phyloP scores from a whole-genome alignment of 2,113 vertebrate genomes.

The Panurus biarmicus region DNA sequence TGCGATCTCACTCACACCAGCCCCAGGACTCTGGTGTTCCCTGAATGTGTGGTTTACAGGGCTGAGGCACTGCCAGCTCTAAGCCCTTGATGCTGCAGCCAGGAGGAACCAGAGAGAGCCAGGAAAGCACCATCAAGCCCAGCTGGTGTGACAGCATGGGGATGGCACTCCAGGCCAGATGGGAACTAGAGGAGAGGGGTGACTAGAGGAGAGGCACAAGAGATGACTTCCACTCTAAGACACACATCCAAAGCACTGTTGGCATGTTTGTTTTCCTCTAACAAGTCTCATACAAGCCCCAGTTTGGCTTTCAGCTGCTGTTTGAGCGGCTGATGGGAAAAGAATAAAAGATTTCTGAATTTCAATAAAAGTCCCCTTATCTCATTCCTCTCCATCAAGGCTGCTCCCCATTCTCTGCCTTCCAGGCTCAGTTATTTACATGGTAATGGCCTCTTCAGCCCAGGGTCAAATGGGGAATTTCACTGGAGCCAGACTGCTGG shows the following conservation, averaged over 20 bases:
- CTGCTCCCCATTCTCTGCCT: not conserved
- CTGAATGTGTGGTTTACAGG: not conserved
- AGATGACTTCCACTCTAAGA: not conserved
- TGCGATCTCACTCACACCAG: not conserved
- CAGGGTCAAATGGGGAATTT: not conserved
- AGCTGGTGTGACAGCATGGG: not conserved
- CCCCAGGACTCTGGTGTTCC: not conserved
- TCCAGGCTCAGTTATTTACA: not conserved
- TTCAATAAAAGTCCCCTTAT: not conserved
- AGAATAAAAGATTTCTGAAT: not conserved
- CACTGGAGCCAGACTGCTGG: not conserved
- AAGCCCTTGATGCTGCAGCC: not conserved
- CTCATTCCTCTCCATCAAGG: not conserved
- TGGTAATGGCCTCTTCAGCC: not conserved
- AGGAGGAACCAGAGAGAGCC: not conserved
- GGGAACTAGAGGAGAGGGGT: not conserved
- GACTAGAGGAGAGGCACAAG: not conserved
- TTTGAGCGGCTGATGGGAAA: not conserved
- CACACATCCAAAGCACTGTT: not conserved
- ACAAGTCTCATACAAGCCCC: not conserved
- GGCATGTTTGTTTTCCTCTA: not conserved
- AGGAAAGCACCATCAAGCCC: not conserved
- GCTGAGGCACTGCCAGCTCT: not conserved
- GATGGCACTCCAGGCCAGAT: not conserved
- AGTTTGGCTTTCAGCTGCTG: not conserved